A percentile compares a stretch with the other conserved stretches of the same genome.
These are phyloP conservation scores for Clarias gariepinus DNA, from an alignment of 2,113 vertebrate genomes.

Conservation along the genomic window DNA sequence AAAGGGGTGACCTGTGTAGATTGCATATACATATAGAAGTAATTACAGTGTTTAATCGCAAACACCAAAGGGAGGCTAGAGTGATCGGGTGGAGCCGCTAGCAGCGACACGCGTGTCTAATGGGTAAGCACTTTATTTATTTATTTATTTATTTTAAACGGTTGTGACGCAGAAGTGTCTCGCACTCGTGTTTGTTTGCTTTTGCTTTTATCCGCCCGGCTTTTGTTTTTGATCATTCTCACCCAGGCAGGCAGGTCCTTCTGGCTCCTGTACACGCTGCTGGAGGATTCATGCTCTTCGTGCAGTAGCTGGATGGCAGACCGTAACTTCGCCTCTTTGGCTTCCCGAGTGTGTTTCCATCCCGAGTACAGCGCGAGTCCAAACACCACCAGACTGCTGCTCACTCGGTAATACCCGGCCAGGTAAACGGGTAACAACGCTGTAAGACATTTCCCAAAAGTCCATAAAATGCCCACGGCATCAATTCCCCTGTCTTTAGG, in stretches of 20 bases:
- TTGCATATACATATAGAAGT: no score
- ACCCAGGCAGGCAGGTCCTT: slow-evolving; percentile 84
- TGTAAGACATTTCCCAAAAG: slow-evolving; percentile 81
- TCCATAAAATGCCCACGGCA: slow-evolving; percentile 74
- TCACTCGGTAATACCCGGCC: slow-evolving; percentile 83
- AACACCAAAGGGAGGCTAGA: background rate
- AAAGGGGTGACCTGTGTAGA: background rate
- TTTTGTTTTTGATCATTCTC: slow-evolving; percentile 49
- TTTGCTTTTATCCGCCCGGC: background rate
- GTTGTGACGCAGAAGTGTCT: background rate
- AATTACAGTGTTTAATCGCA: no score
- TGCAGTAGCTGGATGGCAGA: slow-evolving; percentile 73
- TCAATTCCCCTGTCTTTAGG: slow-evolving; percentile 55
- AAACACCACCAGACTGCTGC: slow-evolving; percentile 79
- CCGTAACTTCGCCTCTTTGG: slow-evolving; percentile 76
- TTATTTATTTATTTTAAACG: no score
- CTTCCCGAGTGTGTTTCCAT: slow-evolving; percentile 82
- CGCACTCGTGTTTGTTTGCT: background rate
- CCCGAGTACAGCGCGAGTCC: slow-evolving; percentile 86
- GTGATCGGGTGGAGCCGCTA: background rate
- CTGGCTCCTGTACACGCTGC: slow-evolving; percentile 67
- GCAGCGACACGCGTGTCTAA: background rate
- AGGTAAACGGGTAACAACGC: slow-evolving; percentile 86
- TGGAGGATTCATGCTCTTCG: slow-evolving; percentile 71
- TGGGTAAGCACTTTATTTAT: background rate